Conservation (phyloP, 2,797 vertebrate species). For the Tapirus indicus region DNA sequence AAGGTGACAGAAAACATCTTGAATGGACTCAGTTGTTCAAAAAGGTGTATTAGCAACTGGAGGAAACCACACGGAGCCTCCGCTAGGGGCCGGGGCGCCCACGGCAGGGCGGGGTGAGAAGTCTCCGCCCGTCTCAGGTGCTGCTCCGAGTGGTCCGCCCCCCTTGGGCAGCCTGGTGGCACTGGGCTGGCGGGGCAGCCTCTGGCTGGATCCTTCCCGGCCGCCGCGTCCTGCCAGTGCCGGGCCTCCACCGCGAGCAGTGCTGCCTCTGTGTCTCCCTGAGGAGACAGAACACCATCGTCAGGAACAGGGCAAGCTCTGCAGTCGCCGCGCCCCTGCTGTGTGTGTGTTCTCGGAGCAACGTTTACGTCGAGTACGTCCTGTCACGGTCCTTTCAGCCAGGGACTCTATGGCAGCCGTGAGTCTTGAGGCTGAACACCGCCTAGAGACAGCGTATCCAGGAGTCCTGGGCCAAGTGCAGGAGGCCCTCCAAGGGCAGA, state of each 20-base stretch:
- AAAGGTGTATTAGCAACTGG: background rate
- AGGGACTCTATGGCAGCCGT: background rate
- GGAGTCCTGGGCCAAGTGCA: background rate
- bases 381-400: background rate
- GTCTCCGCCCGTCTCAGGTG: slow-evolving; percentile 76
- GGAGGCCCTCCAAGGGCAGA: background rate
- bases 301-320: background rate
- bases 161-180: slow-evolving; percentile 93
- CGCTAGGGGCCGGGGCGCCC: background rate
- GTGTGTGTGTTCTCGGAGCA: background rate
- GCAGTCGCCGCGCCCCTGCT: rapidly evolving
- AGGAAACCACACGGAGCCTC: background rate
- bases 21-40: background rate
- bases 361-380: background rate
- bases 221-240: slow-evolving; percentile 89
- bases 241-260: slow-evolving; percentile 75
- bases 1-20: background rate
- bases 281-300: slow-evolving; percentile 29
- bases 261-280: slow-evolving; percentile 92
- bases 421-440: background rate
- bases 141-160: slow-evolving; percentile 90
- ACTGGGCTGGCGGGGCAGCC: slow-evolving; percentile 94
- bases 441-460: no score
- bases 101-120: background rate
- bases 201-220: slow-evolving; percentile 93